A percentile compares a stretch with the other conserved stretches of the same genome.
Evolutionary conservation across 2,888 invertebrate genomes (phyloP).

Genomic region (Teleiodes luculella): DNA sequence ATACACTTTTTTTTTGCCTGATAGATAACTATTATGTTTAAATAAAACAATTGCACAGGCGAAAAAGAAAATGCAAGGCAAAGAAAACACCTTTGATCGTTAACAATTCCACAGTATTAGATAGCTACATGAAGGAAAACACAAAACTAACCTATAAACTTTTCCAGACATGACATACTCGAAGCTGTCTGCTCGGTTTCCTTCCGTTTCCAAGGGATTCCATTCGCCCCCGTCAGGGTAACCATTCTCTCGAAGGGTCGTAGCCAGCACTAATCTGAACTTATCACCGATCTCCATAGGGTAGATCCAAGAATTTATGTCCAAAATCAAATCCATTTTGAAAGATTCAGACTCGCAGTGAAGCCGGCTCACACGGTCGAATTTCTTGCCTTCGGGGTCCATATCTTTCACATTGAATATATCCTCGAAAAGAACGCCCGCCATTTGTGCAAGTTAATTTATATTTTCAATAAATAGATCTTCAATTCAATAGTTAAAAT

Average conservation of each 20-base stretch:
- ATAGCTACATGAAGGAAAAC: neutral
- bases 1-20: too few relatives aligned
- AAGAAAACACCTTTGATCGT: too few relatives aligned
- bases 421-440: conserved; percentile 96
- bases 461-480: too few relatives aligned
- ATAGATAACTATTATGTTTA: too few relatives aligned
- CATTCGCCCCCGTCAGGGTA: conserved; percentile 97
- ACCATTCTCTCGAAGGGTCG: conserved; percentile 97
- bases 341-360: conserved; percentile 99
- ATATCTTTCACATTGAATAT: conserved; percentile 99
- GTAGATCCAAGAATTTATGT: conserved; percentile 98
- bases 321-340: conserved; percentile 99
- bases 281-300: conserved; percentile 95
- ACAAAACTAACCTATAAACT: conserved; percentile 83
- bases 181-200: conserved; percentile 96
- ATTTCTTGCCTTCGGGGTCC: conserved; percentile 99
- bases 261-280: conserved; percentile 95
- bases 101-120: too few relatives aligned
- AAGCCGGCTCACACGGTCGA: conserved; percentile 96
- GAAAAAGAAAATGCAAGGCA: too few relatives aligned
- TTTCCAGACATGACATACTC: conserved; percentile 99
- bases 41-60: too few relatives aligned
- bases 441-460: conserved; percentile 75
- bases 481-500: too few relatives aligned
- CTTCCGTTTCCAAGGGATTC: conserved; percentile 92